Percentiles rank a stretch among this genome's conserved stretches.
These are phyloP conservation scores for Fringilla coelebs DNA, from an alignment of 2,797 vertebrate species.

Conservation along the genomic window DNA sequence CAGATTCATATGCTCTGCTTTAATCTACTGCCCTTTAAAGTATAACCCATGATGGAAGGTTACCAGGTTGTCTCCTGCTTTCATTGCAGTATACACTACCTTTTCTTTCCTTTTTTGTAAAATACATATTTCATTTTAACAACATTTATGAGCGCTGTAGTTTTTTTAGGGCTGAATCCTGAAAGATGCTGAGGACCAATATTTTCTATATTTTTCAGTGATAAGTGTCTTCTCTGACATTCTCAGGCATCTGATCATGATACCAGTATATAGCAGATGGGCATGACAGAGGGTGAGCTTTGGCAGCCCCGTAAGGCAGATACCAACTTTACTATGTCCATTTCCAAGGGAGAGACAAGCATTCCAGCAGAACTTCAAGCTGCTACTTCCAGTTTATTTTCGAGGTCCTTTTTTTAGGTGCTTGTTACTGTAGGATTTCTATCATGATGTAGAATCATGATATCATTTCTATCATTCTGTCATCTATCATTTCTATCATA, in stretches of 20 bases:
- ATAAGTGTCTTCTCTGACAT: conserved; percentile 36
- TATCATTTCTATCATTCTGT: background rate
- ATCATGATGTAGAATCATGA: background rate
- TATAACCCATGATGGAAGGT: conserved; percentile 6
- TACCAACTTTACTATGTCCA: conserved; percentile 48
- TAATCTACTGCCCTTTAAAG: conserved; percentile 46
- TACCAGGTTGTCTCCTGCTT: conserved; percentile 20
- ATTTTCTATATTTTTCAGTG: conserved; percentile 33
- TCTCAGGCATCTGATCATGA: conserved; percentile 42
- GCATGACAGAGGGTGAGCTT: conserved; percentile 64
- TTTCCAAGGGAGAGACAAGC: conserved; percentile 45
- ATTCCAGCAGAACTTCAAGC: conserved; percentile 56
- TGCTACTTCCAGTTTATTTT: conserved; percentile 41
- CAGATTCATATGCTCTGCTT: conserved; percentile 1
- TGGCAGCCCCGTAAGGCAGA: conserved; percentile 61
- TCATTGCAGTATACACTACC: background rate
- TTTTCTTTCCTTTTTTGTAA: background rate
- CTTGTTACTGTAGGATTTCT: background rate
- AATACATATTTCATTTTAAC: conserved; percentile 3
- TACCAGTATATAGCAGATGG: conserved; percentile 64
- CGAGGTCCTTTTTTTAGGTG: background rate
- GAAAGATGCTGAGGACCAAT: conserved; percentile 10
- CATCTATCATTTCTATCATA: background rate
- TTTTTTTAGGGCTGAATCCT: background rate
- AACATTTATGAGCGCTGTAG: background rate